These are phyloP conservation scores for Nymphalis io DNA, from an alignment of 1,140 invertebrate species.

Conservation along the genomic window DNA sequence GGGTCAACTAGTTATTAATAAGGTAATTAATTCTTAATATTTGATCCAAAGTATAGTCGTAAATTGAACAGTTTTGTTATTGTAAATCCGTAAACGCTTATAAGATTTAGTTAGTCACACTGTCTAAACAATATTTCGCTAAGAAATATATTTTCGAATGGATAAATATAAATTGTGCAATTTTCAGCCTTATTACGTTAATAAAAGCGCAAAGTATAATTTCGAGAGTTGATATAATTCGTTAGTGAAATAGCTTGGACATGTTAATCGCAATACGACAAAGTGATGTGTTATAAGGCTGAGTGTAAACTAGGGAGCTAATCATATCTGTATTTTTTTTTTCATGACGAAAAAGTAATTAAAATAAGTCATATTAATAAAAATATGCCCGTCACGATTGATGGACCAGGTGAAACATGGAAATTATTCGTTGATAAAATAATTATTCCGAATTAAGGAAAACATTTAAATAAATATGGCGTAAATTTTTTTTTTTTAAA, in stretches of 20 bases:
- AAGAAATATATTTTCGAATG: not conserved
- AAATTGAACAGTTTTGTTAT: slow-evolving; percentile 21
- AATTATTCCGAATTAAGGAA: no score
- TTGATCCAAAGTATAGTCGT: not conserved
- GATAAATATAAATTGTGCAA: not conserved
- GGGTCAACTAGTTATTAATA: no score
- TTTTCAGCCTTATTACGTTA: slow-evolving; percentile 1
- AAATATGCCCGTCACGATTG: no score
- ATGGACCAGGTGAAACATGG: no score
- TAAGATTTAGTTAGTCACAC: slow-evolving; percentile 22
- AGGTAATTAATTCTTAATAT: slow-evolving; percentile 17
- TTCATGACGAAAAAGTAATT: no score
- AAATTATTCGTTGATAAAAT: no score
- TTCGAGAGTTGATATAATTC: slow-evolving; percentile 20
- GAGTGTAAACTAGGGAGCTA: not conserved
- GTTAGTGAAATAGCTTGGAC: slow-evolving; percentile 31
- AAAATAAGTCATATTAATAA: no score
- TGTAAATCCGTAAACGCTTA: slow-evolving; percentile 26
- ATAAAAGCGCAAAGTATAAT: not conserved
- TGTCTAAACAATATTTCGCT: slow-evolving; percentile 10
- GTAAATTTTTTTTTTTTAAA: no score
- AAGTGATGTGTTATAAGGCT: slow-evolving; percentile 36
- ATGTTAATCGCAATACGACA: slow-evolving; percentile 42
- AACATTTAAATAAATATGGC: no score
- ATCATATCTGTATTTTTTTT: no score